These are phyloP conservation scores for Sphaerophoria rueppellii DNA, from an alignment of 2,888 invertebrate genomes.

Conservation along the genomic window DNA sequence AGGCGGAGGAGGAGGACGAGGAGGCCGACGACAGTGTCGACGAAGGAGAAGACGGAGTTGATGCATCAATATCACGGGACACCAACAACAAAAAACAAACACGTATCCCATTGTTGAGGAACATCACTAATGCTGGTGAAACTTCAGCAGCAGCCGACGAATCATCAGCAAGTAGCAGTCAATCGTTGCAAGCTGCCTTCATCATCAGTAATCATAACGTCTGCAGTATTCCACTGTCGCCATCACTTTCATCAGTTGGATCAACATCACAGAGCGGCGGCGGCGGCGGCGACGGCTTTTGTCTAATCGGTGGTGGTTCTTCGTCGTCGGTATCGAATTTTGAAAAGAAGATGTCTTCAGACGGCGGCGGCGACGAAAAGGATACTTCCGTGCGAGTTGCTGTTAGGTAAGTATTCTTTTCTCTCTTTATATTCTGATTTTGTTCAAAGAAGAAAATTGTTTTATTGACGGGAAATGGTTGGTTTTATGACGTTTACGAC, in stretches of 20 bases:
- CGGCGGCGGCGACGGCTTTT: conserved; percentile 43
- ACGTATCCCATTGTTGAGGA: conserved; percentile 20
- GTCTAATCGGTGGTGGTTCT: conserved; percentile 51
- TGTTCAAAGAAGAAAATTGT: not conserved
- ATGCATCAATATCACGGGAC: not conserved
- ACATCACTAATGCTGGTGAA: conserved; percentile 38
- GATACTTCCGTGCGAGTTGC: conserved; percentile 71
- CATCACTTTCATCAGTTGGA: conserved; percentile 58
- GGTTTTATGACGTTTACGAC: conserved; percentile 27
- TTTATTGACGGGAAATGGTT: conserved; percentile 15
- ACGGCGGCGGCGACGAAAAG: conserved; percentile 70
- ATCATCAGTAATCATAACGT: conserved; percentile 34
- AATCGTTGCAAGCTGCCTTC: conserved; percentile 27
- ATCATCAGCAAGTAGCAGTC: conserved; percentile 32
- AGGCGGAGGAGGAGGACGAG: conserved; percentile 47
- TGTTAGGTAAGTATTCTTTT: conserved; percentile 57
- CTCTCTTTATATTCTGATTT: not conserved
- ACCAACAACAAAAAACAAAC: not conserved
- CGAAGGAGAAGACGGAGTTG: not conserved
- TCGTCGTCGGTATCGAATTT: conserved; percentile 55
- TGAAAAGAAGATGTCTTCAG: conserved; percentile 69
- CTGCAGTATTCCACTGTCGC: conserved; percentile 49
- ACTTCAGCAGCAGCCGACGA: conserved; percentile 41
- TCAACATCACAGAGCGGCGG: conserved; percentile 44
- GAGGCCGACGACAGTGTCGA: conserved; percentile 4